Conservation (phyloP, 2,113 vertebrate genomes). For the Hyaena hyaena region DNA sequence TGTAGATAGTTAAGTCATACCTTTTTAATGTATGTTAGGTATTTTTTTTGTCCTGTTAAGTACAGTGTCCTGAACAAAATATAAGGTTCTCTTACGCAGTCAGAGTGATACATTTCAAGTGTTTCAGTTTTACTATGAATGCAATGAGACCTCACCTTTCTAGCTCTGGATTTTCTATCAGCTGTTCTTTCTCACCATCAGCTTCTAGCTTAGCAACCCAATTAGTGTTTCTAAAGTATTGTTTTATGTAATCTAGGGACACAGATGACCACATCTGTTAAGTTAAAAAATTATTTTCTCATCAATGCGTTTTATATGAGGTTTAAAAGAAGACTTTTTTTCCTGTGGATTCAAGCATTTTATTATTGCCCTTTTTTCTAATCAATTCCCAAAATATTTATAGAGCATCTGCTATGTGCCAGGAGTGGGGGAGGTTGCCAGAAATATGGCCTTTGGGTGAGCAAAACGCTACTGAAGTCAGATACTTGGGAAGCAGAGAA, state of each 20-base stretch:
- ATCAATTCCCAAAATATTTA: slow-evolving; percentile 30
- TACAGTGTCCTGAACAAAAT: neutral
- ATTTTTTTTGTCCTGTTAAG: neutral
- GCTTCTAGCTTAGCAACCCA: neutral
- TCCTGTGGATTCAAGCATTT: neutral
- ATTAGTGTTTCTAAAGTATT: neutral
- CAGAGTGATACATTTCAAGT: neutral
- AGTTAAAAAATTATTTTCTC: neutral
- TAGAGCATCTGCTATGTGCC: neutral
- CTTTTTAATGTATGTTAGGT: neutral
- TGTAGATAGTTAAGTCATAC: neutral
- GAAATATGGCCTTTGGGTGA: neutral
- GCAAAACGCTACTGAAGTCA: neutral
- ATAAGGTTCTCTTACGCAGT: neutral
- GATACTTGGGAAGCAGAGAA: neutral
- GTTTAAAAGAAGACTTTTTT: neutral
- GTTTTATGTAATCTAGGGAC: slow-evolving; percentile 1
- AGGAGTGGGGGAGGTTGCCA: neutral
- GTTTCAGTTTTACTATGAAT: neutral
- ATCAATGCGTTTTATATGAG: neutral
- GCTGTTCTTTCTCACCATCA: neutral
- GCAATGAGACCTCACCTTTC: neutral
- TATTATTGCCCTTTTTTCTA: slow-evolving; percentile 31
- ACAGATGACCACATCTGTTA: neutral
- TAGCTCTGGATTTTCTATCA: neutral